Evolutionary conservation across 2,797 vertebrate species (phyloP), one percentile per base, ranked within the genome.

Genomic region (Poeciliopsis paucimaculata): DNA sequence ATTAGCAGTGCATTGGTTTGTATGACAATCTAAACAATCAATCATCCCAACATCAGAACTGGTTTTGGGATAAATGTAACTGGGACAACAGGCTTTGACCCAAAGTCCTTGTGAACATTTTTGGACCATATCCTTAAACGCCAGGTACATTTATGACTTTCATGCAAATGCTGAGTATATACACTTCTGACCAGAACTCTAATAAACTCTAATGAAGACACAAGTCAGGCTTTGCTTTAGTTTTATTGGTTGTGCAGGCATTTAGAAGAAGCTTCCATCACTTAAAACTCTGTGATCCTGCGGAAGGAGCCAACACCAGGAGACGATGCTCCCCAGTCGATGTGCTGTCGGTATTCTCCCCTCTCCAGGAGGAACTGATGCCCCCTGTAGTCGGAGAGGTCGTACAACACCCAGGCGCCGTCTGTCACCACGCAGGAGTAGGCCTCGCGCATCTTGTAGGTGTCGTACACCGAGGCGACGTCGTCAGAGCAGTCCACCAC

Each of bases 381-480:
- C 73, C 96, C 96, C 2, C 91, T 94, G 90, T 96, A 97, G 91
- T 95, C 96, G 82, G 97, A 86, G 92, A 16, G 96, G 92, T 97
- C 96, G 0, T 96, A 97, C 91, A 97, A 95, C 77, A 96, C 87
- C 96, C 97, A 97, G 91, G 93, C 94, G 0, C 97, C 96, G 0
- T 97, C 96, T 75, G 94, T 89, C 83, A 97, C 96, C 86, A 95
- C 94, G 68, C 95, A 96, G 87, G 97, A 96, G 0, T 96, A 95
- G n/a, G 96, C 90, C 90, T 97, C 96, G 0, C 95, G 92, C 80
- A 96, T 77, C 89, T 95, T 96, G 86, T 96, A 96, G 57, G 95
- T 88, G 0, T 97, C 96, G 80, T 96, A 94, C 81, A 95, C 60
- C 0, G 96, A 97, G 23, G 96, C 94, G 71, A 96, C 97, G 78